Evolutionary conservation across 1,140 invertebrate genomes (phyloP), one percentile per base, ranked within the genome.

Genomic region (Trichonephila inaurata): DNA sequence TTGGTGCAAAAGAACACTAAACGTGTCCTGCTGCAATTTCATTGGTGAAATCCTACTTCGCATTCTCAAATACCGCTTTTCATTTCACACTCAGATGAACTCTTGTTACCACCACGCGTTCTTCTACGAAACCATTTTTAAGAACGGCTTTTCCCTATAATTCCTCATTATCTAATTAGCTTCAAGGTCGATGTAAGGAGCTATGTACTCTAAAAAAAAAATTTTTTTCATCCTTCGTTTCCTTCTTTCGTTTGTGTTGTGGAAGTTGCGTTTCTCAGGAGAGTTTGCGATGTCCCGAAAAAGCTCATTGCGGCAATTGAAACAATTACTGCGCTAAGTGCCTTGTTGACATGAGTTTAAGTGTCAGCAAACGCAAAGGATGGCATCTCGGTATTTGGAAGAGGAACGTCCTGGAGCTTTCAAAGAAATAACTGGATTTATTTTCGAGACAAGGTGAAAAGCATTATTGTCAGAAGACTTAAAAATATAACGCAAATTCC

Each of bases 101-200:
- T 12, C 72, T 77, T 77, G 72, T 14, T 51, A 51, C 51, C 51
- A 51, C 51, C 28, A 19, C 72, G 28, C 16, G 33, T 40, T 77
- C 72, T 77, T 33, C 51, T 10, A 12, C 7, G 28, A 77, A 77
- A 3, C 24, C 14, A 18, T 33, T 33, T 77, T 77, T 33, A 77
- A 12, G 72, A 10, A 77, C 33, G 72, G 18, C 72, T 77, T 77
- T 77, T 77, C 72, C 28, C 33, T 19, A 12, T 77, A 77, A 77
- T 77, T 77, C 28, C 72, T 77, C 72, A 77, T 77, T 77, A 77
- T 77, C 28, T 77, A 77, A 77, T 77, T 77, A 77, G 18, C 72
- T 4, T 18, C 24, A 77, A 77, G 72, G 72, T 33, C 72, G 18
- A 28, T 77, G 4, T 40, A 77, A 77, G 28, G 33, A 77, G 28